Evolutionary conservation across 2,113 vertebrate species (phyloP).

Genomic region (Amblyopsis rosae): DNA sequence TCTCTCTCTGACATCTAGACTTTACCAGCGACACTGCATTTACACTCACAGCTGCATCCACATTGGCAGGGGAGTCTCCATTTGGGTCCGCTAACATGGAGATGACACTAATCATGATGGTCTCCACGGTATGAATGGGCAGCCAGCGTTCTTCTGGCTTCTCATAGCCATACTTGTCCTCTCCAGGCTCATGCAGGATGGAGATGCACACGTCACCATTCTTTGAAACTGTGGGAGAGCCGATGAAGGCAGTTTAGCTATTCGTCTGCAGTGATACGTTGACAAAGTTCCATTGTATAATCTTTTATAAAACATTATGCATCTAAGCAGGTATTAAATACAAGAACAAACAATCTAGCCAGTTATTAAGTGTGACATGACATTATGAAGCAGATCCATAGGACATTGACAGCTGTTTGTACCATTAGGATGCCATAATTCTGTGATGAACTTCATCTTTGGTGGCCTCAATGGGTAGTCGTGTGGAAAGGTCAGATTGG

Average conservation of each 20-base stretch:
- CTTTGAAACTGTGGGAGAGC: conserved; percentile 67
- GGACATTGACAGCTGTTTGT: conserved; percentile 4
- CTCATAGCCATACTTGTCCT: conserved; percentile 80
- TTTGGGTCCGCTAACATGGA: conserved; percentile 81
- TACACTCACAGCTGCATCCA: conserved; percentile 77
- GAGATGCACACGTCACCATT: conserved; percentile 80
- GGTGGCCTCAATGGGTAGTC: conserved; percentile 78
- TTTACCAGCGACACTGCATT: not conserved
- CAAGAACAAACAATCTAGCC: too few species aligned
- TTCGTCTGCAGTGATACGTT: not conserved
- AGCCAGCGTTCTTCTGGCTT: conserved; percentile 80
- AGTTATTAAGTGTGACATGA: too few species aligned
- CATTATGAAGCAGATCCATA: not conserved
- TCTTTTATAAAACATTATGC: too few species aligned
- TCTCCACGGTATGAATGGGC: conserved; percentile 78
- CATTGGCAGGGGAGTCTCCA: conserved; percentile 78
- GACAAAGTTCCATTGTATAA: not conserved
- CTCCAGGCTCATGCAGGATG: conserved; percentile 78
- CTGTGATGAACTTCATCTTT: conserved; percentile 80
- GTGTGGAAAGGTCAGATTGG: conserved; percentile 72
- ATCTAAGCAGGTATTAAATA: too few species aligned
- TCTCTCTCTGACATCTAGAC: not conserved
- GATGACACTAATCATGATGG: conserved; percentile 81
- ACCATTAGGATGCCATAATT: conserved; percentile 82
- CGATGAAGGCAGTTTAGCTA: not conserved